Base-by-base conservation (phyloP, 2,797 vertebrate species). In the Vireo griseus region DNA sequence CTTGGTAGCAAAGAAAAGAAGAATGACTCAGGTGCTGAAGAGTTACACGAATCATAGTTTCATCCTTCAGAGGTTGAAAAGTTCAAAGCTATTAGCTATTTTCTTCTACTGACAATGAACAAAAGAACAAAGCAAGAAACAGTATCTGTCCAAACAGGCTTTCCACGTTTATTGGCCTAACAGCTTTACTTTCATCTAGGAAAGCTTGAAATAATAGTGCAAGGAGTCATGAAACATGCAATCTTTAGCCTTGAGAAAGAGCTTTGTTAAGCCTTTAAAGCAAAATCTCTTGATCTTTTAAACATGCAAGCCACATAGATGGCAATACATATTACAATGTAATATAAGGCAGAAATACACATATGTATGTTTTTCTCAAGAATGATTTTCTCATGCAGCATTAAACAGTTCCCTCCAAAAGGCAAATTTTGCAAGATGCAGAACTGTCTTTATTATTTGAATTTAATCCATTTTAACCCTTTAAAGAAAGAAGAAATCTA, bases 41-140 rank as follows among this genome's bases (percentile, higher is more conserved):
- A 96, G 71, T 86, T 93, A 89, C 86, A 89, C 21, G 88, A 93
- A 90, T 82, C 86, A 94, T 82, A 94, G 96, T 92, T 95, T 93
- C 90, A 95, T 93, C 81, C 73, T 92, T 96, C 94, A 89, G 92
- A 89, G 82, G 95, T 55, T 94, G 94, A 92, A 94, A 95, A 95
- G 94, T 96, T 95, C 96, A 96, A 81, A 61, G 77, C 84, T 94
- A 94, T 97, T 96, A 92, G 80, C 68, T 96, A 68, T 94, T 96
- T 96, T 94, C 51, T 92, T 71, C 65, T 78, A 57, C 51, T 92
- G 74, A 80, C 89, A 90, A 84, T 59, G 90, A 92, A 84, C 44
- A 94, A 89, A 96, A 92, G 88, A 96, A 96, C 81, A 94, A 92
- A 94, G 76, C 25, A 68, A 92, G 95, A 89, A 93, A 88, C 42